Percentiles rank a stretch among this genome's conserved stretches.
These are phyloP conservation scores for Scaptomyza cyrtandrae DNA, from an alignment of 2,888 invertebrate species.

Conservation along the genomic window DNA sequence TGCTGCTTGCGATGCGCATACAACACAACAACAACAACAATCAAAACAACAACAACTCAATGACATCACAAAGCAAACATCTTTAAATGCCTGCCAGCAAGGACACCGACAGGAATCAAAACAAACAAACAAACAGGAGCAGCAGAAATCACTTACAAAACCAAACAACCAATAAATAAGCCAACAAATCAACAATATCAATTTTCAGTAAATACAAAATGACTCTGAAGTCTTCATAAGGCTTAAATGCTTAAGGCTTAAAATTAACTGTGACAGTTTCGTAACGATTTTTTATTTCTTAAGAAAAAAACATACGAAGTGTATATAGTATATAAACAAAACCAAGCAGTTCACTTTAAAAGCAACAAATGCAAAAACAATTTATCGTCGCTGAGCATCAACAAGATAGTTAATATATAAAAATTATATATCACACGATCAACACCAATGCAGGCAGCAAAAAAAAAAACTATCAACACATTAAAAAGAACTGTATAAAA, in stretches of 20 bases:
- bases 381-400: conserved; percentile 7
- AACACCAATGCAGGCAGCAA: conserved; percentile 41
- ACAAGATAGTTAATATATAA: conserved; percentile 8
- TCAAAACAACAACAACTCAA: conserved; percentile 13
- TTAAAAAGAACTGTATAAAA: conserved; percentile 49
- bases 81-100: conserved; percentile 6
- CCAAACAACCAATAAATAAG: conserved; percentile 11
- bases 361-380: conserved; percentile 18
- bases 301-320: conserved; percentile 13
- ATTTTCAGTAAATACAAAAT: conserved; percentile 15
- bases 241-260: conserved; percentile 56
- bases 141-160: conserved; percentile 9
- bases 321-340: conserved; percentile 4
- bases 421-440: conserved; percentile 16
- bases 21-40: conserved; percentile 34
- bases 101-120: conserved; percentile 19
- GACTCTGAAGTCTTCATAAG: conserved; percentile 23
- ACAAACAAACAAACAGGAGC: not conserved
- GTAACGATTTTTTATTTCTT: conserved; percentile 45
- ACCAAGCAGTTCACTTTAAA: conserved; percentile 34
- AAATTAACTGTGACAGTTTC: conserved; percentile 73
- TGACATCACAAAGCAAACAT: conserved; percentile 13
- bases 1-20: conserved; percentile 61
- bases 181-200: conserved; percentile 11
- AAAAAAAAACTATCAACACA: conserved; percentile 8